phyloP scores from a whole-genome alignment of 2,113 vertebrate genomes.

The Morone saxatilis region DNA sequence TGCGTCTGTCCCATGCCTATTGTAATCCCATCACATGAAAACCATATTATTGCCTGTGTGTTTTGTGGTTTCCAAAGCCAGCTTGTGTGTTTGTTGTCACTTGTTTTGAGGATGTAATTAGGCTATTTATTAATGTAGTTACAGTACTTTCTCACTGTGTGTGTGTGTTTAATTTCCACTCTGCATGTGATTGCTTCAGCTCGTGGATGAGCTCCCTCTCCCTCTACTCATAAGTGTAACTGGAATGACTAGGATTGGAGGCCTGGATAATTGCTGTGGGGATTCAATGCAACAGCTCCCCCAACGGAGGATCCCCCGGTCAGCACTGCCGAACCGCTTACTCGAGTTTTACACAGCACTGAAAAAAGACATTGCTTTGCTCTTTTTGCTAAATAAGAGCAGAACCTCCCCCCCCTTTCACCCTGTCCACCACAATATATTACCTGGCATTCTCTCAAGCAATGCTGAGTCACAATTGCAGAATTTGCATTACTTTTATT shows the following conservation, averaged over 20 bases:
- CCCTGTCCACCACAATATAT: not conserved
- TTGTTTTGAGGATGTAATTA: constrained; percentile 50
- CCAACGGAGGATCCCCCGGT: constrained; percentile 26
- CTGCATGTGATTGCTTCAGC: not conserved
- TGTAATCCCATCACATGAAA: constrained; percentile 56
- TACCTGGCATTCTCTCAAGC: not conserved
- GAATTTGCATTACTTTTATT: not conserved
- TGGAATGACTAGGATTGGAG: not conserved
- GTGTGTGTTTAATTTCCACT: not conserved
- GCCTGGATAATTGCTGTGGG: constrained; percentile 42
- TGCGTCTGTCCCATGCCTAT: constrained; percentile 15
- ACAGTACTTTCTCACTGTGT: not conserved
- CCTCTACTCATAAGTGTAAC: constrained; percentile 19
- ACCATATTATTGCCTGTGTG: constrained; percentile 62
- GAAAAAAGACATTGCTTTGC: not conserved
- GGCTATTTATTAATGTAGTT: constrained; percentile 36
- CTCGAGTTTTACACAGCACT: not conserved
- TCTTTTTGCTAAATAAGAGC: constrained; percentile 22
- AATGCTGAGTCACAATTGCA: not conserved
- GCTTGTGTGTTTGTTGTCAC: constrained; percentile 16
- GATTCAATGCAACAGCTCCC: constrained; percentile 37
- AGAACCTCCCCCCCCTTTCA: not conserved
- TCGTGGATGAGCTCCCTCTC: not conserved
- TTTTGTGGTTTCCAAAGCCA: constrained; percentile 39
- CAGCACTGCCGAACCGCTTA: not conserved